phyloP scores from a whole-genome alignment of 2,888 invertebrate species.

The Lycaena phlaeas region DNA sequence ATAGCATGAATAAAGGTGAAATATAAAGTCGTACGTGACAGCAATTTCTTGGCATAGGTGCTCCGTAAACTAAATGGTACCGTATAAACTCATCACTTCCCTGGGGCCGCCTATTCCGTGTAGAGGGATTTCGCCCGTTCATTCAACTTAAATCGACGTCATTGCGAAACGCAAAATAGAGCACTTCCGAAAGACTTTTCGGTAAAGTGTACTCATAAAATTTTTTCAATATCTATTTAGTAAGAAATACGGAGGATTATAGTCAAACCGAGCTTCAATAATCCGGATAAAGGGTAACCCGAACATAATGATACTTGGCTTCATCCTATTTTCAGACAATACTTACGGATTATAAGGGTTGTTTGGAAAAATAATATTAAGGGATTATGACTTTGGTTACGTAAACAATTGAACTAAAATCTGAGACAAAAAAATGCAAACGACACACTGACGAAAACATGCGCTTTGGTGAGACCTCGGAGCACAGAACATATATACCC shows the following conservation, averaged over 20 bases:
- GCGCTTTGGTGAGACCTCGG: no score
- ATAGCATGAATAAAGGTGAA: no score
- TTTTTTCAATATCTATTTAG: constrained; percentile 67
- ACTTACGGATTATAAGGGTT: background rate
- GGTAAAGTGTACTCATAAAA: constrained; percentile 59
- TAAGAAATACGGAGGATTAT: constrained; percentile 62
- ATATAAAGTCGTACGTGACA: constrained; percentile 8
- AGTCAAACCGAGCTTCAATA: background rate
- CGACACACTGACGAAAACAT: no score
- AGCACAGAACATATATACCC: no score
- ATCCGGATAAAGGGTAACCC: background rate
- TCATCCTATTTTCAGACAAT: background rate
- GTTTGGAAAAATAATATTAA: background rate
- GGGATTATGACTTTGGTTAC: background rate
- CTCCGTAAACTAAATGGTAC: constrained; percentile 59
- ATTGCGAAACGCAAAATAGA: constrained; percentile 64
- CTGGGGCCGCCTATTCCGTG: constrained; percentile 67
- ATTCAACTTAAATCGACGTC: constrained; percentile 69
- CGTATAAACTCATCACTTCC: constrained; percentile 66
- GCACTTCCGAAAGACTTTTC: constrained; percentile 61
- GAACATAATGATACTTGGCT: background rate
- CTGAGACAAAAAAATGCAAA: no score
- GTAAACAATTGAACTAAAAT: no score
- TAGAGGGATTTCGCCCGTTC: constrained; percentile 65
- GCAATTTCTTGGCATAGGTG: constrained; percentile 47